A percentile compares a stretch with the other conserved stretches of the same genome.
These are phyloP conservation scores for Drosophila mercatorum DNA, from an alignment of 2,888 invertebrate genomes.

Conservation along the genomic window DNA sequence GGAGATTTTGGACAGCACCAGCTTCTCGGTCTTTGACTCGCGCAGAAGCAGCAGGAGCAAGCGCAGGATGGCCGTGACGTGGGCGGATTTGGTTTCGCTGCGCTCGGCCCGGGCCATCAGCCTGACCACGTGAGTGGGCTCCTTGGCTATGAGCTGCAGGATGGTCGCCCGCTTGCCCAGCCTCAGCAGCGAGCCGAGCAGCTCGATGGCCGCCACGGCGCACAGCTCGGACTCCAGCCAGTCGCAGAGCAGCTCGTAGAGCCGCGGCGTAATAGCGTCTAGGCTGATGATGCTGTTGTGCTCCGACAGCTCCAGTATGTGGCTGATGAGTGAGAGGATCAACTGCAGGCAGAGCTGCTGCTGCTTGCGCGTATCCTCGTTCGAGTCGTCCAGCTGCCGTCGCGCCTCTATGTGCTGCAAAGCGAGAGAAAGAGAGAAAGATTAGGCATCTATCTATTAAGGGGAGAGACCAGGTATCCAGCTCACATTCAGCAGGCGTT, in stretches of 20 bases:
- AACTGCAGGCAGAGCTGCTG: constrained; percentile 79
- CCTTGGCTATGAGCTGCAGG: constrained; percentile 71
- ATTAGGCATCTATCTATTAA: neutral
- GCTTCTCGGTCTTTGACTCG: constrained; percentile 80
- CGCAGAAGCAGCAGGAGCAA: constrained; percentile 75
- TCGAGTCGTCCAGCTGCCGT: constrained; percentile 72
- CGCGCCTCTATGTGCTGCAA: constrained; percentile 71
- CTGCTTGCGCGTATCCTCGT: constrained; percentile 79
- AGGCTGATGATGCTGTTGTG: constrained; percentile 75
- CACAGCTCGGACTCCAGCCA: constrained; percentile 80
- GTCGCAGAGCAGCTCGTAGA: constrained; percentile 77
- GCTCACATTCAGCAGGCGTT: constrained; percentile 80
- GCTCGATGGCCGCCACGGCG: constrained; percentile 77
- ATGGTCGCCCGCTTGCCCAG: constrained; percentile 63
- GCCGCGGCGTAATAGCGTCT: constrained; percentile 78
- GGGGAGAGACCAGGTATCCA: neutral
- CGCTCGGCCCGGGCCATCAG: constrained; percentile 78
- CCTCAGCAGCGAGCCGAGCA: constrained; percentile 72
- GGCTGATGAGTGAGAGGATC: constrained; percentile 75
- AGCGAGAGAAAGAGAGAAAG: neutral
- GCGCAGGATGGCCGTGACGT: constrained; percentile 76
- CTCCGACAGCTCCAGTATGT: constrained; percentile 73
- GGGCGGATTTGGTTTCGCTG: constrained; percentile 67
- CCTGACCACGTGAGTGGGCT: constrained; percentile 72
- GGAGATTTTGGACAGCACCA: constrained; percentile 81